These are phyloP conservation scores for Phthorimaea operculella DNA, from an alignment of 1,140 invertebrate species.

Conservation along the genomic window DNA sequence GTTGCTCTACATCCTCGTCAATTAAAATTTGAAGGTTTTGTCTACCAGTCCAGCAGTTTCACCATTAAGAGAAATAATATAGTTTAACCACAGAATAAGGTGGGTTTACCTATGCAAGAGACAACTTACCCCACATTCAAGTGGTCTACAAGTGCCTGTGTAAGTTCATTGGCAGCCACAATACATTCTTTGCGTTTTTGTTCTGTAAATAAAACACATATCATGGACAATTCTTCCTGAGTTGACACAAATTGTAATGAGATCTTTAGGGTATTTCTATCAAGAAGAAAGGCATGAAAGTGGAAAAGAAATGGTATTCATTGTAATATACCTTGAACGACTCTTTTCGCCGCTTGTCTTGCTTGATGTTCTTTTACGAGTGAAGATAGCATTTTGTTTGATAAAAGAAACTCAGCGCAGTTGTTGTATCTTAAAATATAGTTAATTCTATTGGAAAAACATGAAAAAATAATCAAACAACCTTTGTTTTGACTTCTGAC, in stretches of 20 bases:
- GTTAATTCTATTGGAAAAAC: background rate
- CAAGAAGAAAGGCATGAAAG: background rate
- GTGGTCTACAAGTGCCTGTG: constrained; percentile 95
- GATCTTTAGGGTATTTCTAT: background rate
- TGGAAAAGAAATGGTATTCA: background rate
- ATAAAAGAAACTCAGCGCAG: background rate
- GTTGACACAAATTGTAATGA: background rate
- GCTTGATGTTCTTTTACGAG: constrained; percentile 58
- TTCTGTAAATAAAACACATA: constrained; percentile 71
- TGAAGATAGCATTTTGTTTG: constrained; percentile 47
- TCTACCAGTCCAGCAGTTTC: too few species aligned
- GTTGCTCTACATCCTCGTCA: too few species aligned
- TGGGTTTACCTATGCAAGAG: too few species aligned
- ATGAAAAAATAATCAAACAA: background rate
- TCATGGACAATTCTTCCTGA: background rate
- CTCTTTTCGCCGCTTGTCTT: constrained; percentile 53
- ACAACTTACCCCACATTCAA: constrained; percentile 92
- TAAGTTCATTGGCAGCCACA: constrained; percentile 89
- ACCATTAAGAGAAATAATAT: too few species aligned
- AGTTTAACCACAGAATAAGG: too few species aligned
- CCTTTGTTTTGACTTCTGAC: background rate
- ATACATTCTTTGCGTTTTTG: constrained; percentile 93
- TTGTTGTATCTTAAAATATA: background rate
- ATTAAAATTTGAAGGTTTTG: too few species aligned
- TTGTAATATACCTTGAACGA: constrained; percentile 42